Percentiles rank a stretch among this genome's conserved stretches.
These are phyloP conservation scores for Burhinus oedicnemus DNA, from an alignment of 2,113 vertebrate species.

Conservation along the genomic window DNA sequence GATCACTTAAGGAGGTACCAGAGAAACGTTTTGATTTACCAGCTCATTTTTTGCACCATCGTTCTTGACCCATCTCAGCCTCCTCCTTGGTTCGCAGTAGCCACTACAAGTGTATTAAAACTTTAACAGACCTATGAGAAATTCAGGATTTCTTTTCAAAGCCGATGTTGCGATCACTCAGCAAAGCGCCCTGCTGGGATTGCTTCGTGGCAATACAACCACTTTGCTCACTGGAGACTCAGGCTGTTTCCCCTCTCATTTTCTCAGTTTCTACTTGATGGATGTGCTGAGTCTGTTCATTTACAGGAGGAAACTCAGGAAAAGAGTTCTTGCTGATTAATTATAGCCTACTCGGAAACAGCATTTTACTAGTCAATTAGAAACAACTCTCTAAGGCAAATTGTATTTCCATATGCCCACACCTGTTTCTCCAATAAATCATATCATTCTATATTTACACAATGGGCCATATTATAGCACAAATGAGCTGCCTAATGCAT, in stretches of 20 bases:
- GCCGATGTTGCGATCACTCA: neutral
- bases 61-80: neutral
- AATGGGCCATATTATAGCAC: neutral
- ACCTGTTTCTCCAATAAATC: slow-evolving; percentile 26
- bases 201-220: neutral
- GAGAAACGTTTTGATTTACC: neutral
- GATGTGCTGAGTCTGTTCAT: slow-evolving; percentile 1
- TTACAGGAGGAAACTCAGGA: neutral
- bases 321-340: slow-evolving; percentile 49
- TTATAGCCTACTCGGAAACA: slow-evolving; percentile 4
- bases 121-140: neutral
- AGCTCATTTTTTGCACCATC: neutral
- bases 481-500: neutral
- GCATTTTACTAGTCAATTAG: slow-evolving; percentile 28
- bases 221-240: neutral
- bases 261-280: neutral
- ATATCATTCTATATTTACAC: neutral
- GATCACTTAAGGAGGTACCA: neutral
- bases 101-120: neutral
- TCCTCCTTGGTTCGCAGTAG: neutral
- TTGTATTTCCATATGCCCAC: neutral
- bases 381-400: slow-evolving; percentile 30
- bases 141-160: neutral
- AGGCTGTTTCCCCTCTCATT: neutral
- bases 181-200: neutral